Conservation (phyloP, 1,140 invertebrate genomes). For the Semibalanus balanoides region DNA sequence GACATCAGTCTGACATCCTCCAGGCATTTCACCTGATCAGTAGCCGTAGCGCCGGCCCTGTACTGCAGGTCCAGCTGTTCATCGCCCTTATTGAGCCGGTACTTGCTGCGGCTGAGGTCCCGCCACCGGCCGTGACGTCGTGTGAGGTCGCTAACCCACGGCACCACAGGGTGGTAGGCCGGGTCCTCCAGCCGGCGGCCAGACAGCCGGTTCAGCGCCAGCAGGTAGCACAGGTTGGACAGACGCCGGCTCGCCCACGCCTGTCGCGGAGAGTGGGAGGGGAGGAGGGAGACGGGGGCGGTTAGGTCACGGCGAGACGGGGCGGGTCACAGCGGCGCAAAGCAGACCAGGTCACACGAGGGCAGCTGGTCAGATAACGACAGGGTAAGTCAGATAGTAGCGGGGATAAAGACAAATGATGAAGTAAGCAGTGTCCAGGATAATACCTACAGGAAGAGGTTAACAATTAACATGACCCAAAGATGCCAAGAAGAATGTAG, state of each 20-base stretch:
- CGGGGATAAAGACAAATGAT: too few relatives aligned
- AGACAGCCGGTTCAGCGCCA: conserved; percentile 68
- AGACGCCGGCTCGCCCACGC: conserved; percentile 69
- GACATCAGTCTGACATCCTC: too few relatives aligned
- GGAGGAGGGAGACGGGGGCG: background rate
- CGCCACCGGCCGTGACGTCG: conserved; percentile 65
- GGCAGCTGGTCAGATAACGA: too few relatives aligned
- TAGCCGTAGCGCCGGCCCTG: background rate
- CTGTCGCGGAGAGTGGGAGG: background rate
- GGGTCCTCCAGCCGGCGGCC: conserved; percentile 66
- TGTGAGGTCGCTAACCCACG: conserved; percentile 92
- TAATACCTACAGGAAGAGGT: too few relatives aligned
- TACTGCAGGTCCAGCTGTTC: conserved; percentile 56
- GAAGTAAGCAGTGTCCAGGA: too few relatives aligned
- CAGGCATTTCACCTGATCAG: background rate
- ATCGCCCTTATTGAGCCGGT: conserved; percentile 90
- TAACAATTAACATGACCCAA: too few relatives aligned
- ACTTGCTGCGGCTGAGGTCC: conserved; percentile 88
- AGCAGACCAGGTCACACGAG: too few relatives aligned
- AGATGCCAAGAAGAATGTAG: too few relatives aligned
- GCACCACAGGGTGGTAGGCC: conserved; percentile 85
- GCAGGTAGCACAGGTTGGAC: conserved; percentile 83
- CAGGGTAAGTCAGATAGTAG: too few relatives aligned
- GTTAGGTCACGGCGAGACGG: too few relatives aligned
- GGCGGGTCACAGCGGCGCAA: too few relatives aligned